Evolutionary conservation across 92 coral and sea anemone species (phyloP).

Genomic region (Zoanthus sansibaricus): DNA sequence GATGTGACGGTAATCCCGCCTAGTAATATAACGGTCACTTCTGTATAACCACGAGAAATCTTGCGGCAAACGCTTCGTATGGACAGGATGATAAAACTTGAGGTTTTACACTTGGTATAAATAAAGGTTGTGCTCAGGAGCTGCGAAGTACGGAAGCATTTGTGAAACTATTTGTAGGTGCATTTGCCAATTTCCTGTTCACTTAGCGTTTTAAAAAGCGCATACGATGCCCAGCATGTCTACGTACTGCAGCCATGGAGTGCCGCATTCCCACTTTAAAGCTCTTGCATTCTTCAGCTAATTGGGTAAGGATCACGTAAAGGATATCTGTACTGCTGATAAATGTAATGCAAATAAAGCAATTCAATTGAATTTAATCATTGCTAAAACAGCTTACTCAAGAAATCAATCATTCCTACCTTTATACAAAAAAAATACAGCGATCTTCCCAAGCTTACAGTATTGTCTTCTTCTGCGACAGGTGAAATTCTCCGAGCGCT

Average conservation of each 20-base stretch:
- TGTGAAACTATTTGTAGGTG: slow-evolving; percentile 45
- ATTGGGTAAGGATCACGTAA: neutral
- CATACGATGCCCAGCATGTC: slow-evolving; percentile 59
- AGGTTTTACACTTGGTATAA: neutral
- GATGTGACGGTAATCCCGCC: slow-evolving; percentile 64
- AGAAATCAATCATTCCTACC: too few species aligned
- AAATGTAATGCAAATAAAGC: too few species aligned
- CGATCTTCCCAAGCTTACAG: too few species aligned
- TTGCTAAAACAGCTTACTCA: too few species aligned
- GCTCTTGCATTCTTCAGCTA: neutral
- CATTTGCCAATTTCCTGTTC: slow-evolving; percentile 59
- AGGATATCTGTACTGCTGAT: neutral
- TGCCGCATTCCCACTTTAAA: slow-evolving; percentile 38
- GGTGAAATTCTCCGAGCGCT: too few species aligned
- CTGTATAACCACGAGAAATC: neutral
- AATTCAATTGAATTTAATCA: too few species aligned
- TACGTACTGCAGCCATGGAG: slow-evolving; percentile 60
- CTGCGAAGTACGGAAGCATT: slow-evolving; percentile 68
- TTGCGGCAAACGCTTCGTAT: neutral
- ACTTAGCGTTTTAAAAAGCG: slow-evolving; percentile 57
- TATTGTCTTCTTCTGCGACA: too few species aligned
- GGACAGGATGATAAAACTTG: neutral
- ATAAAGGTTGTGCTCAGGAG: slow-evolving; percentile 57
- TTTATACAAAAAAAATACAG: too few species aligned
- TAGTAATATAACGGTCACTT: slow-evolving; percentile 42